Base-by-base conservation (phyloP, 2,888 invertebrate species). In the Clanis bilineata region DNA sequence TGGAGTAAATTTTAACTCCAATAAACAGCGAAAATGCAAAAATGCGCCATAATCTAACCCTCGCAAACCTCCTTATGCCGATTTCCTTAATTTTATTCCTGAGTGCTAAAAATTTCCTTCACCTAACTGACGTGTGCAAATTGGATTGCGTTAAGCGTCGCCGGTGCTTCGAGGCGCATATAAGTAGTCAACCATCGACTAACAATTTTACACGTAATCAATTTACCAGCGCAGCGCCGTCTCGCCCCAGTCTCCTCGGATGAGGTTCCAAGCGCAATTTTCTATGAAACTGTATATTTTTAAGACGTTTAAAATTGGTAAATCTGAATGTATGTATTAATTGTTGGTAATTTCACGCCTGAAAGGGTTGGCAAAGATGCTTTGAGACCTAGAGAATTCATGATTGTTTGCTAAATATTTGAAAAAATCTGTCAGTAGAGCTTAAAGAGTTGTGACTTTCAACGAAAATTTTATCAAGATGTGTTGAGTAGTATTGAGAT, bases 141-240 rank as follows among this genome's bases (percentile, higher is more conserved):
- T 85, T 76, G 75, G 79, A 85, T 86, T 80, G 75, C 72, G 69
- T 70, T 80, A 77, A 82, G 71, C 76, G 71, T 66, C 71, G 66
- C 63, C 68, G 65, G 61, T 64, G 73, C 77, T 65, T 62, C 62
- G 70, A 84, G 87, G 85, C 79, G 87, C 87, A 83, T 80, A 82
- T 89, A 88, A 89, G 85, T 85, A 69, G 70, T 63, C 70, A 68
- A 72, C 77, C 77, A 74, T 77, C 76, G 80, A 72, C 78, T 83
- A 86, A 87, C 86, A 83, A 76, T 86, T 88, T 88, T 84, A 86
- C 82, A 82, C 77, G 81, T 89, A 88, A 90, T 89, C 87, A 86
- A 82, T 88, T 90, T 88, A 87, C 54, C 44, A 69, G 73, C 72
- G 71, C 44, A 69, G 73, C 72, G 71, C 74, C 76, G 69, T 76